Evolutionary conservation across 2,113 vertebrate species (phyloP).

Genomic region (Tragelaphus imberbis): DNA sequence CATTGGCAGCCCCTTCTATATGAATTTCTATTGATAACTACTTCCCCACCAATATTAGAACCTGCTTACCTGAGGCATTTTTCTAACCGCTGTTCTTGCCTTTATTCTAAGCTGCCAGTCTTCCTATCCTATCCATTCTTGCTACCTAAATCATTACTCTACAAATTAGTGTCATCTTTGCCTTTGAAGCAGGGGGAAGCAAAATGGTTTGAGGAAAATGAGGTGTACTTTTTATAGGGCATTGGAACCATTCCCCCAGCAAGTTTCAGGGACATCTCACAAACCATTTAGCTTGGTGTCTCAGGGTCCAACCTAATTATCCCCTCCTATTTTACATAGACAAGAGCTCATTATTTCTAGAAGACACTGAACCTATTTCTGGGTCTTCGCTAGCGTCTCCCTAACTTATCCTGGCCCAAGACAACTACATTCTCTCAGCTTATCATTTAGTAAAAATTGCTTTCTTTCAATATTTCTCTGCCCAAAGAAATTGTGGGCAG

Average conservation of each 20-base stretch:
- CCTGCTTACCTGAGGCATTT: not conserved
- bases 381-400: not conserved
- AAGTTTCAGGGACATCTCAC: not conserved
- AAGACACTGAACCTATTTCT: not conserved
- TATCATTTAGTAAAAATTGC: not conserved
- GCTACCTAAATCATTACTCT: not conserved
- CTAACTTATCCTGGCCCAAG: not conserved
- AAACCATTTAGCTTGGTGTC: not conserved
- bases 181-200: not conserved
- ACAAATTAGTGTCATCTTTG: not conserved
- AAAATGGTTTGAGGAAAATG: not conserved
- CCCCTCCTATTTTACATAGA: not conserved
- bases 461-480: not conserved
- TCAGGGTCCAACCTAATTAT: not conserved
- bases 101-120: not conserved
- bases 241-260: not conserved
- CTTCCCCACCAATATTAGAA: not conserved
- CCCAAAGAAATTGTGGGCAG: not conserved
- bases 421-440: not conserved
- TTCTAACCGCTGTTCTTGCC: not conserved
- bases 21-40: not conserved
- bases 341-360: not conserved
- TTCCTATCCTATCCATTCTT: not conserved
- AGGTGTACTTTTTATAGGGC: not conserved
- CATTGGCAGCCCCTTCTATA: not conserved